A percentile compares a stretch with the other conserved stretches of the same genome.
These are phyloP conservation scores for Neomicropteryx cornuta DNA, from an alignment of 1,140 invertebrate genomes.

Conservation along the genomic window DNA sequence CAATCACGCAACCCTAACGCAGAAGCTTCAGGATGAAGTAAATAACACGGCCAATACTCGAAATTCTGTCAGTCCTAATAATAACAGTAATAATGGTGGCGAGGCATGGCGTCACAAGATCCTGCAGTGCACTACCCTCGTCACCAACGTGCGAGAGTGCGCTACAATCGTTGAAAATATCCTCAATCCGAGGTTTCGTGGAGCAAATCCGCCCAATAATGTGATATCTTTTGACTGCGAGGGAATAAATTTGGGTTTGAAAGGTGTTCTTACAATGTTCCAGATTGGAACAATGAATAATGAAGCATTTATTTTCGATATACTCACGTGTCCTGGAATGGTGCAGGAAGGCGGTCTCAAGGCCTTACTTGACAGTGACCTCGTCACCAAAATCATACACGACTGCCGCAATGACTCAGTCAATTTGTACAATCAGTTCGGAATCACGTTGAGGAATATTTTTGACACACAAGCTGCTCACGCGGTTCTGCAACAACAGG, in stretches of 20 bases:
- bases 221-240: slow-evolving; percentile 81
- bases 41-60: slow-evolving; percentile 23
- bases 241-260: slow-evolving; percentile 79
- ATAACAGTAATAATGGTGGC: slow-evolving; percentile 42
- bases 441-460: slow-evolving; percentile 74
- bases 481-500: slow-evolving; percentile 82
- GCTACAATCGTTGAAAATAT: slow-evolving; percentile 67
- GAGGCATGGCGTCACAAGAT: slow-evolving; percentile 72
- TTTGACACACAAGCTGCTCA: slow-evolving; percentile 96
- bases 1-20: slow-evolving; percentile 29
- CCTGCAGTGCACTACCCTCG: slow-evolving; percentile 67
- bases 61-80: slow-evolving; percentile 16
- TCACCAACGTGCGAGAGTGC: slow-evolving; percentile 67
- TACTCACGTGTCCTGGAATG: slow-evolving; percentile 74
- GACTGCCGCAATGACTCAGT: slow-evolving; percentile 88
- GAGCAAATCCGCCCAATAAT: slow-evolving; percentile 36
- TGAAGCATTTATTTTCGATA: slow-evolving; percentile 79
- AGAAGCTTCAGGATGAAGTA: slow-evolving; percentile 23
- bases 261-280: slow-evolving; percentile 73
- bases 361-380: slow-evolving; percentile 66
- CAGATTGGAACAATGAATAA: slow-evolving; percentile 74
- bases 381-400: slow-evolving; percentile 88
- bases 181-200: slow-evolving; percentile 44
- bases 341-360: slow-evolving; percentile 68
- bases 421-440: slow-evolving; percentile 81